These are phyloP conservation scores for Vulpes vulpes DNA, from an alignment of 2,113 vertebrate species.

Conservation along the genomic window DNA sequence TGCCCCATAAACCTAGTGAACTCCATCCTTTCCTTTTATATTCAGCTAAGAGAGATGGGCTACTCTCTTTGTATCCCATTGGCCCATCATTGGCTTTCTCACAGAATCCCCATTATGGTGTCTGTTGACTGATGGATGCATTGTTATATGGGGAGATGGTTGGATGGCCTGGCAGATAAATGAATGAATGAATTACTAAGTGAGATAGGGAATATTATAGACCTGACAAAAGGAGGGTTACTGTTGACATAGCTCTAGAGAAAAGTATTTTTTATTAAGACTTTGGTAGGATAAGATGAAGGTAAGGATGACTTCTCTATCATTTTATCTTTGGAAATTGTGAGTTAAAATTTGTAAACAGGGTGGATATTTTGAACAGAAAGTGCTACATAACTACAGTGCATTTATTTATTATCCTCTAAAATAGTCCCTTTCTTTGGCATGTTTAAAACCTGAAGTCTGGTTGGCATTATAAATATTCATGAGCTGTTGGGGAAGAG, in stretches of 20 bases:
- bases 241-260: neutral
- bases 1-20: neutral
- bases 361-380: conserved; percentile 75
- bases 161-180: neutral
- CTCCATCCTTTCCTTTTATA: neutral
- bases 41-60: neutral
- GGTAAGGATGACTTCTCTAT: conserved; percentile 26
- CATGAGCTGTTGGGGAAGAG: conserved; percentile 87
- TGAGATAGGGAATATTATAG: neutral
- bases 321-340: conserved; percentile 72
- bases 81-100: neutral
- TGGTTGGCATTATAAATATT: conserved; percentile 88
- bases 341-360: conserved; percentile 79
- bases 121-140: neutral
- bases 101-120: neutral
- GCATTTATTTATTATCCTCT: conserved; percentile 74
- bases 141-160: neutral
- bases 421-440: conserved; percentile 80
- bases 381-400: conserved; percentile 67
- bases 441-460: conserved; percentile 82
- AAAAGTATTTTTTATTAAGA: conserved; percentile 23
- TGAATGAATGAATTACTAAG: neutral
- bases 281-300: conserved; percentile 46
- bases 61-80: neutral
- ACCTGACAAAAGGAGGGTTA: neutral